Base-by-base conservation (phyloP, 2,888 invertebrate species). In the Apantesis nais region DNA sequence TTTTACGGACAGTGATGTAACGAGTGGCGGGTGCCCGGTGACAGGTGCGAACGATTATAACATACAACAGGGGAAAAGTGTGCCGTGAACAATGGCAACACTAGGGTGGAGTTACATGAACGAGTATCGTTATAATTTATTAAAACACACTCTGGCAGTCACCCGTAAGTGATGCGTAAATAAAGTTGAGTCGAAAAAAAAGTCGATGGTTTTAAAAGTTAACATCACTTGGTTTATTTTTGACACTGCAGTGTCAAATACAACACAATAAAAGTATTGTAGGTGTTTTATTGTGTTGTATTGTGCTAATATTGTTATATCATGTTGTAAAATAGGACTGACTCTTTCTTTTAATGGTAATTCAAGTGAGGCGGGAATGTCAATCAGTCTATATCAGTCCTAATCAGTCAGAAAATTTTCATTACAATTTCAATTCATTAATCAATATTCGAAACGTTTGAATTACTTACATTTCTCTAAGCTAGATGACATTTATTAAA, bases 41-140 rank as follows among this genome's bases (percentile, higher is more conserved):
- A 81, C 87, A 87, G 85, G 86, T 87, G 87, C 81, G 72, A 78
- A 75, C 82, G 85, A 86, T 87, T 87, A 85, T 83, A 74, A 74
- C 77, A 74, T 75, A 72, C 67, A 61, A 31, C 62, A 55, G 67
- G 73, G 81, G 74, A 68, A 74, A 72, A 73, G 72, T 77, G 37
- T 70, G 60, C 66, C 66, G 34, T 70, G 63, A 72, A 73, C 71
- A 76, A 66, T 73, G 66, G 34, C 67, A 39, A 71, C 29, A 29
- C 34, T 52, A 52, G 34, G 48, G 61, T 41, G 67, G 64, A 67
- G 65, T 31, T 39, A 29, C 48, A 62, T 25, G 39, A 12, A 37
- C 12, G 29, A 19, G 39, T 52, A 66, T 48, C 37, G 16, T 25
- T 52, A 29, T 68, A 61, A 41, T 44, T 52, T 12, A 52, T 66